Evolutionary conservation across 2,113 vertebrate genomes (phyloP), one percentile per base, ranked within the genome.

Genomic region (Lepus timidus): DNA sequence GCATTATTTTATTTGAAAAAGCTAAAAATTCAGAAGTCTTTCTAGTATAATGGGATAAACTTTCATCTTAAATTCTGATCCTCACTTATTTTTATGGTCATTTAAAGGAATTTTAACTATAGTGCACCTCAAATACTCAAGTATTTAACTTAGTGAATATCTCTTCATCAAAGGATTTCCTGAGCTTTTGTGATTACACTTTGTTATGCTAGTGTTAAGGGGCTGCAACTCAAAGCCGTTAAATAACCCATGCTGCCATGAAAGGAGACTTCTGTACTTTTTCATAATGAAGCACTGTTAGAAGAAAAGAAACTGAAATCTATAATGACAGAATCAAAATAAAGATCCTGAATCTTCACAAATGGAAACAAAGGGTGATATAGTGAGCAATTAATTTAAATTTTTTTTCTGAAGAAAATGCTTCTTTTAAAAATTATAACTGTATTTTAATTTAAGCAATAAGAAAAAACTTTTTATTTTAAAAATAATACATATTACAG

Each of bases 11-110:
- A 51, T 6, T 86, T 25, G 27, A 83, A 93, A 93, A 91, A 91
- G 14, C 33, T 88, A 19, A 78, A 71, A 74, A 79, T 49, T 95
- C 7, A 75, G 19, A 87, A 51, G 6, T 73, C 33, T 91, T 85
- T 70, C 62, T 71, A 0, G 20, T 61, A 61, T 1, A 4, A 11
- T 76, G 22, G 36, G 67, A 87, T 86, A 62, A 55, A 81, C 11
- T 94, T 76, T 81, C 31, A 84, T 49, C 64, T 36, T 94, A 71
- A 90, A n/a, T 73, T 94, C n/a, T 85, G 31, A 13, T 61, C 10
- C 27, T 20, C 31, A 39, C 17, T 73, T 94, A 29, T 81, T 91
- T 91, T 81, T 61, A 71, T 52, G 31, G 14, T 78, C 62, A 78
- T 76, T 92, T 85, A 62, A 74, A 95, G 44, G 22, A 73, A 81